phyloP scores from a whole-genome alignment of 2,888 invertebrate species.

The Microplitis manilae region DNA sequence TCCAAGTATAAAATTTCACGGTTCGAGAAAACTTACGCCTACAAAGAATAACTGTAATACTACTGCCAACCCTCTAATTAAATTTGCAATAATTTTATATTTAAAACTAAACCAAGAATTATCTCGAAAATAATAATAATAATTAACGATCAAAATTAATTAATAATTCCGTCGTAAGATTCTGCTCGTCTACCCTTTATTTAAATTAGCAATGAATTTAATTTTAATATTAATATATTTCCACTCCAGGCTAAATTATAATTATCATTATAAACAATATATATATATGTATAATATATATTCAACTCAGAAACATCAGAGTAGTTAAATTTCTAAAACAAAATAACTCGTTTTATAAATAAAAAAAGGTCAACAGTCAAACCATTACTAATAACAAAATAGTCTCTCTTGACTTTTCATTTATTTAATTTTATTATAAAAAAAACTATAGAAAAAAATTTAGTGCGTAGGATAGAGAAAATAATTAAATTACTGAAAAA shows the following conservation, averaged over 20 bases:
- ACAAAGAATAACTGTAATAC: not conserved
- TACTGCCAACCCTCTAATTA: not conserved
- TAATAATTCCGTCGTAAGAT: not conserved
- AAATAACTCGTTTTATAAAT: too few species aligned
- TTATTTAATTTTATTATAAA: too few species aligned
- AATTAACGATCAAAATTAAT: not conserved
- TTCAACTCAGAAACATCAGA: too few species aligned
- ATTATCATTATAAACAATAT: not conserved
- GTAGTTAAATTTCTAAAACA: too few species aligned
- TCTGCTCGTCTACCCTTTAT: not conserved
- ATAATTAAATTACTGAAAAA: too few species aligned
- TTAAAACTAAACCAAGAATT: not conserved
- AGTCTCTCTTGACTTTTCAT: too few species aligned
- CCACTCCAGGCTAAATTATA: not conserved
- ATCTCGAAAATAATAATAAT: not conserved
- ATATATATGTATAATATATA: too few species aligned
- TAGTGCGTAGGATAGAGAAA: too few species aligned
- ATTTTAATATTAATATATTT: not conserved
- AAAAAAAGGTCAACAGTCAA: too few species aligned
- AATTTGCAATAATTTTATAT: not conserved
- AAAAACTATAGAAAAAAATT: too few species aligned
- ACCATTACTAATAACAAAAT: too few species aligned
- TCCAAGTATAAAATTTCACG: not conserved
- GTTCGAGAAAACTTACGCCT: not conserved
- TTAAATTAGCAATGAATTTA: not conserved